These are phyloP conservation scores for Anneissia japonica DNA, from an alignment of 35 echinoderm and acorn worm species.

Conservation along the genomic window DNA sequence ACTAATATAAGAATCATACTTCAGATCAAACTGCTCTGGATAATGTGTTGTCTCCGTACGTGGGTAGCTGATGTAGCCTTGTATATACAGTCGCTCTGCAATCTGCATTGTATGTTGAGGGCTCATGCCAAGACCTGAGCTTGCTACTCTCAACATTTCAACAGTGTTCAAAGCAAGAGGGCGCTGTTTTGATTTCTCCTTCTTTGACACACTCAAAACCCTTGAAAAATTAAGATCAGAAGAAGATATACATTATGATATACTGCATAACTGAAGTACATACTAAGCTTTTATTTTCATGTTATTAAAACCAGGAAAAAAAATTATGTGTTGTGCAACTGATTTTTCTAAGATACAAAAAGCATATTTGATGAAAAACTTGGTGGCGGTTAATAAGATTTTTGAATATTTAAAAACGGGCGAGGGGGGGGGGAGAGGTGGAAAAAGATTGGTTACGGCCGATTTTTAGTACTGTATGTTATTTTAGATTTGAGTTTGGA, in stretches of 20 bases:
- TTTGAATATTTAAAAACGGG: too few relatives aligned
- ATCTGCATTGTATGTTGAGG: conserved; percentile 99
- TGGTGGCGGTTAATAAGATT: too few relatives aligned
- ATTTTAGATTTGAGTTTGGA: too few relatives aligned
- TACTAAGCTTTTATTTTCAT: neutral
- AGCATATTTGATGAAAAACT: too few relatives aligned
- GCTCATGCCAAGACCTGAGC: conserved; percentile 81
- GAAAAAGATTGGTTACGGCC: too few relatives aligned
- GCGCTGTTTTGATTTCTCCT: conserved; percentile 84
- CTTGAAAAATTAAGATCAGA: conserved; percentile 15
- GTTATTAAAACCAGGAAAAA: too few relatives aligned
- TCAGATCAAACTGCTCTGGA: conserved; percentile 89
- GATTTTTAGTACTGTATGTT: too few relatives aligned
- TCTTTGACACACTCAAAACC: conserved; percentile 50
- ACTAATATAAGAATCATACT: too few relatives aligned
- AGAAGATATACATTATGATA: neutral
- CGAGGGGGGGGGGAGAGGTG: too few relatives aligned
- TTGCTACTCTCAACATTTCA: conserved; percentile 88
- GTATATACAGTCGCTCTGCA: conserved; percentile 82
- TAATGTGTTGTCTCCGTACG: conserved; percentile 86
- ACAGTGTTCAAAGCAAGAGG: conserved; percentile 92
- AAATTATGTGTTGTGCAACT: too few relatives aligned
- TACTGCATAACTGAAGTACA: neutral
- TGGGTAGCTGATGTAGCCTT: conserved; percentile 97
- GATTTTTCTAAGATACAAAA: too few relatives aligned